Evolutionary conservation across 2,113 vertebrate species (phyloP).

Genomic region (Caranx ignobilis): DNA sequence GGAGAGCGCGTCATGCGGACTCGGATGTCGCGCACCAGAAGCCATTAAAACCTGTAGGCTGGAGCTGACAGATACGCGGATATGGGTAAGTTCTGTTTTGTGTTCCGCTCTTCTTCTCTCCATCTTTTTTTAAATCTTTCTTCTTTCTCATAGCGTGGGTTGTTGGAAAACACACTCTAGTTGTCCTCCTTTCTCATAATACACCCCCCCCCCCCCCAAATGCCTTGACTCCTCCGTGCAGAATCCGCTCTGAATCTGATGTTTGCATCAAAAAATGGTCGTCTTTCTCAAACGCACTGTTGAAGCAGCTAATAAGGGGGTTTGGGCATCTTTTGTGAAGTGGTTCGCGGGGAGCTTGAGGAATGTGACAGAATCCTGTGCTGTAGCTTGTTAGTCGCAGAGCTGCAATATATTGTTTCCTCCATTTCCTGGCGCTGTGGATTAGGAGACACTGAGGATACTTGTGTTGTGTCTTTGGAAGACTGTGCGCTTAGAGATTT

Average conservation of each 20-base stretch:
- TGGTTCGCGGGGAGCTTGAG: slow-evolving; percentile 43
- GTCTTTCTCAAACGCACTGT: slow-evolving; percentile 1
- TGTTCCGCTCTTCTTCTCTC: not conserved
- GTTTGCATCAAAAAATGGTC: slow-evolving; percentile 15
- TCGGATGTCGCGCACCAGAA: slow-evolving; percentile 78
- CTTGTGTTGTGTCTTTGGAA: slow-evolving; percentile 13
- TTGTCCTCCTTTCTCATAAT: not conserved
- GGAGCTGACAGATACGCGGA: slow-evolving; percentile 82
- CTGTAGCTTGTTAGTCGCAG: slow-evolving; percentile 60
- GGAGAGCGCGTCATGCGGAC: slow-evolving; percentile 82
- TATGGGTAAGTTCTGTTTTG: slow-evolving; percentile 82
- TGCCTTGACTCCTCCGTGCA: not conserved
- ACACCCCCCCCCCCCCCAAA: not conserved
- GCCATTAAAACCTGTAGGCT: slow-evolving; percentile 82
- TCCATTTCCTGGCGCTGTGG: slow-evolving; percentile 35
- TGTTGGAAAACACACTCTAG: slow-evolving; percentile 13
- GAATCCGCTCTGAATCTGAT: slow-evolving; percentile 7
- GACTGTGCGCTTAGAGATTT: not conserved
- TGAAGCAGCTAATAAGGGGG: not conserved
- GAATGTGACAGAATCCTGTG: slow-evolving; percentile 56
- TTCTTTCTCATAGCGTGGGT: slow-evolving; percentile 1
- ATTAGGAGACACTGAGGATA: slow-evolving; percentile 9
- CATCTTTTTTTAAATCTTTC: not conserved
- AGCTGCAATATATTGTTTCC: slow-evolving; percentile 66
- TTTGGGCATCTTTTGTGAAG: slow-evolving; percentile 26